Base-by-base conservation (phyloP, 2,888 invertebrate species). In the Aporophyla nigra region DNA sequence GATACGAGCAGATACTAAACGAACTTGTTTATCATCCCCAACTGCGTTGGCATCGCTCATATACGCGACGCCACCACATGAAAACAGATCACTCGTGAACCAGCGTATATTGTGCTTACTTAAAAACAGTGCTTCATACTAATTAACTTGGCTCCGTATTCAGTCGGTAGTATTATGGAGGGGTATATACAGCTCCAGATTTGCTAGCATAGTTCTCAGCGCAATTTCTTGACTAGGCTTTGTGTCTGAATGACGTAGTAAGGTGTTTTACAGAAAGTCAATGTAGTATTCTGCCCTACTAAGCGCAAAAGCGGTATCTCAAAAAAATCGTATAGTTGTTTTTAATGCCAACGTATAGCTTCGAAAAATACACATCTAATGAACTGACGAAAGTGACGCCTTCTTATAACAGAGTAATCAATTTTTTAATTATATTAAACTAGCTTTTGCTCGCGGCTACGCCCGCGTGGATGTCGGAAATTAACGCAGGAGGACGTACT, bases 211-310 rank as follows among this genome's bases (percentile, higher is more conserved):
- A 63, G 67, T 77, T 80, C 46, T 53, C 56, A 77, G 75, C 58
- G 63, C 63, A 76, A 68, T 76, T 79, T 79, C 83, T 81, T 76
- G 74, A 74, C 76, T 72, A 76, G 51, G 65, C 78, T 80, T 85
- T 83, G 70, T 83, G 72, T 27, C n/a, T 53, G 19, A 51, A 65
- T 2, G 24, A 49, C 59, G 4, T 46, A 59, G 70, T 63, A 40
- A 63, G 5, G 6, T 5, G 1, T 27, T 54, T 43, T 27, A 62
- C 75, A 80, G 81, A 71, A 46, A 51, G 21, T 33, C 65, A 66
- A 61, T 27, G 4, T 40, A 2, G 12, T 67, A 1, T n/a, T n/a
- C n/a, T n/a, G n/a, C n/a, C n/a, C n/a, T n/a, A n/a, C n/a, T n/a
- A n/a, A n/a, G n/a, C n/a, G n/a, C n/a, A n/a, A n/a, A n/a, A n/a